Conservation (phyloP, 1,140 invertebrate genomes). For the Drosophila tsacasi region DNA sequence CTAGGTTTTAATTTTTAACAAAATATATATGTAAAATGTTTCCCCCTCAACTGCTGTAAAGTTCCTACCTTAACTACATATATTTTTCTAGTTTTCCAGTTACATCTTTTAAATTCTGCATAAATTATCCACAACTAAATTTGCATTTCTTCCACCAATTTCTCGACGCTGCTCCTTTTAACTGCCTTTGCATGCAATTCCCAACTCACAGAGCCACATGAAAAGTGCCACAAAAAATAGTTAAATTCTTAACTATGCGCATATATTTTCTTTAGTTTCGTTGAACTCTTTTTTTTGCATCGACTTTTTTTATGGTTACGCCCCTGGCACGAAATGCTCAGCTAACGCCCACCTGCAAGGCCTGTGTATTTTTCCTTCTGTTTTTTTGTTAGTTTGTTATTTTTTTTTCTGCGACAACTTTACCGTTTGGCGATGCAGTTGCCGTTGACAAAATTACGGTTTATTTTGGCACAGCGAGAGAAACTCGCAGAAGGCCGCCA, state of each 20-base stretch:
- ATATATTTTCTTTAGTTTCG: slow-evolving; percentile 40
- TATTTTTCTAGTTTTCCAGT: background rate
- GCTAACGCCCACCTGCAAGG: slow-evolving; percentile 30
- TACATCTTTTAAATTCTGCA: slow-evolving; percentile 10
- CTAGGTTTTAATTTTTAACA: background rate
- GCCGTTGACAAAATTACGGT: slow-evolving; percentile 61
- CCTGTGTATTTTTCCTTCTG: slow-evolving; percentile 1
- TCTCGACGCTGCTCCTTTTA: slow-evolving; percentile 10
- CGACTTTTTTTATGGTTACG: slow-evolving; percentile 31
- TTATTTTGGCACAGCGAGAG: slow-evolving; percentile 37
- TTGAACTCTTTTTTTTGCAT: slow-evolving; percentile 41
- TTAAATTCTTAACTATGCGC: slow-evolving; percentile 35
- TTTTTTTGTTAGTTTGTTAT: slow-evolving; percentile 6
- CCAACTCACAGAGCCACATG: slow-evolving; percentile 6
- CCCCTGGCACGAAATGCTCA: slow-evolving; percentile 28
- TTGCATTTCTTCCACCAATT: slow-evolving; percentile 1
- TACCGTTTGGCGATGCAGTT: slow-evolving; percentile 32
- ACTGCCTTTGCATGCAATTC: slow-evolving; percentile 8
- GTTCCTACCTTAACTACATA: background rate
- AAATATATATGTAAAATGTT: too few species aligned
- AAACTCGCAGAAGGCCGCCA: slow-evolving; percentile 14
- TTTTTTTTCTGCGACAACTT: slow-evolving; percentile 34
- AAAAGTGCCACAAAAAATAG: slow-evolving; percentile 9
- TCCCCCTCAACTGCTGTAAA: too few species aligned
- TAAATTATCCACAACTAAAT: slow-evolving; percentile 2